Evolutionary conservation across 2,888 invertebrate species (phyloP), one percentile per base, ranked within the genome.

Genomic region (Spatulosminthurus flaviceps): DNA sequence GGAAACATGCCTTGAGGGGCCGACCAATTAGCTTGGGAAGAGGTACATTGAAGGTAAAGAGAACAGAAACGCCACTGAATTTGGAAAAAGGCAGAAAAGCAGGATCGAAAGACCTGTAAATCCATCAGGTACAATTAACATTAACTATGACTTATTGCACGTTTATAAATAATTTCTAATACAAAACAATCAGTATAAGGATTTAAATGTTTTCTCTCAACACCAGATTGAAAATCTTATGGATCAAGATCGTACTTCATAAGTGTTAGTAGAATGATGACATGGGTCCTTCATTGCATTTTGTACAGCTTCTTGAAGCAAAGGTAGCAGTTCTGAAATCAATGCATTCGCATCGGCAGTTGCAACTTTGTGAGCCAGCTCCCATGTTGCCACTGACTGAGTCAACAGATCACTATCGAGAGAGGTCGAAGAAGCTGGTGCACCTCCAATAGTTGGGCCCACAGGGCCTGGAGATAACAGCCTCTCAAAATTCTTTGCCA

Each of bases 1-100:
- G 83, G 78, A n/a, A 81, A 83, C 61, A 60, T 42, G 69, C 74
- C 75, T 67, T 77, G 51, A 51, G 74, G 61, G 29, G 73, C 69
- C 21, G 71, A 71, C 26, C 43, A 67, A 28, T 41, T 60, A 74
- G 81, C 80, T 81, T 82, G 81, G 51, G 84, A 84, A 9, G 84
- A 84, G 42, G 84, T 79, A 73, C 85, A 85, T 73, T 83, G 83
- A 74, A 84, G 77, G 80, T 84, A 85, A 0, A 85, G 71, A 22
- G 83, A 82, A 78, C 85, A 85, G 70, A 85, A 85, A 34, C 85
- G 81, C 85, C 85, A 85, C 70, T 85, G 85, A n/a, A 85, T 85
- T 85, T 85, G 85, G 73, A 85, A 85, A 80, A 85, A 85, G 73
- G 85, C 84, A 80, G 85, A 85, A 69, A 85, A 85, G 80, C 85